phyloP scores from a whole-genome alignment of 2,113 vertebrate species.

The Tenebrosternarchus preto region DNA sequence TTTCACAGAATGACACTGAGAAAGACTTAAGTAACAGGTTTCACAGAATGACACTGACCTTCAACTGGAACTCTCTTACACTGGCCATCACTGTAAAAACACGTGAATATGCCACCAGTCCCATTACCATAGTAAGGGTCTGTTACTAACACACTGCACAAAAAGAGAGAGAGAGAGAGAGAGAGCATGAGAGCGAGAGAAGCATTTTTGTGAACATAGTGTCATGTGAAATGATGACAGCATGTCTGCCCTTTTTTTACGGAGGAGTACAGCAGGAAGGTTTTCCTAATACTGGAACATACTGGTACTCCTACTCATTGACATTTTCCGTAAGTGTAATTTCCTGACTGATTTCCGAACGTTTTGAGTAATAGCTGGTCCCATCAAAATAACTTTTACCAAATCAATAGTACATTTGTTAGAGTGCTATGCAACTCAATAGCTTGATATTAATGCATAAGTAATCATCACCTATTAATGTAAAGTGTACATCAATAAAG shows the following conservation, averaged over 20 bases:
- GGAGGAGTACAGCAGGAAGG: neutral
- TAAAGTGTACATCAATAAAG: neutral
- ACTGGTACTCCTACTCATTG: neutral
- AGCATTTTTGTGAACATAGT: neutral
- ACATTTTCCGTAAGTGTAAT: neutral
- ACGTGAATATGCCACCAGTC: constrained; percentile 52
- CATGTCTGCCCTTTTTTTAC: neutral
- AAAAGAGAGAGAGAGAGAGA: neutral
- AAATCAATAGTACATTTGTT: no score
- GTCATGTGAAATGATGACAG: neutral
- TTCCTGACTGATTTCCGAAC: neutral
- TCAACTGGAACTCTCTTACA: constrained; percentile 41
- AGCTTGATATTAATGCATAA: no score
- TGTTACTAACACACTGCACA: constrained; percentile 55
- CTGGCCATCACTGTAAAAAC: constrained; percentile 37
- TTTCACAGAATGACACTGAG: neutral
- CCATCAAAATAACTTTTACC: no score
- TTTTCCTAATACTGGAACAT: no score
- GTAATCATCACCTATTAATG: neutral
- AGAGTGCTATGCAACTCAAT: no score
- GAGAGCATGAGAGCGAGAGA: no score
- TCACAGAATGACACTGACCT: constrained; percentile 36
- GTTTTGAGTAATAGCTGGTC: neutral
- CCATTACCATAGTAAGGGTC: constrained; percentile 46
- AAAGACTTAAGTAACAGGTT: neutral